phyloP scores from a whole-genome alignment of 2,113 vertebrate species.

The Ciconia maguari region DNA sequence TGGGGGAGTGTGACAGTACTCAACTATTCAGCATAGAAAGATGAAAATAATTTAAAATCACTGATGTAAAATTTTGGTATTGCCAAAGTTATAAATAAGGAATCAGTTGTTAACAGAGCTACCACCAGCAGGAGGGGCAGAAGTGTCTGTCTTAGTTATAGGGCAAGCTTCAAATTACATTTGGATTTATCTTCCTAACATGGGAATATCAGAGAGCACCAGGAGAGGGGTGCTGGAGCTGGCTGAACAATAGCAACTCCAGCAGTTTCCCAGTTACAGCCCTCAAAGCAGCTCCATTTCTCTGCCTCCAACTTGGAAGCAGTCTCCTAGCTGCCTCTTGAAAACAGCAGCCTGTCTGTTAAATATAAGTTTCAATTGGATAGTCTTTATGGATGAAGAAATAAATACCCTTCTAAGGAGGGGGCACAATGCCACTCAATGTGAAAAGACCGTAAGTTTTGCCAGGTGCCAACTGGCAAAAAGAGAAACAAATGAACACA shows the following conservation, averaged over 20 bases:
- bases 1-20: not conserved
- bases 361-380: fast-evolving
- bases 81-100: not conserved
- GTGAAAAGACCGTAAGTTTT: not conserved
- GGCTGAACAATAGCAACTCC: slow-evolving; percentile 1
- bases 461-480: not conserved
- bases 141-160: not conserved
- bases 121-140: slow-evolving; percentile 14
- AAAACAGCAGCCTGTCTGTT: not conserved
- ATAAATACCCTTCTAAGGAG: not conserved
- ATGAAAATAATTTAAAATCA: not conserved
- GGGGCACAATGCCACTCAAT: not conserved
- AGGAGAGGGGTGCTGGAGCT: not conserved
- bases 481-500: not conserved
- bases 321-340: not conserved
- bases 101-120: not conserved
- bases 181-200: slow-evolving; percentile 52
- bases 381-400: not conserved
- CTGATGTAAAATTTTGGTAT: not conserved
- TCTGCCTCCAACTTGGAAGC: not conserved
- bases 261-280: not conserved
- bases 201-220: slow-evolving; percentile 24
- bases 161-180: slow-evolving; percentile 28
- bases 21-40: not conserved
- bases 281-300: not conserved